phyloP scores from a whole-genome alignment of 2,113 vertebrate species.

The Myiopsitta monachus region DNA sequence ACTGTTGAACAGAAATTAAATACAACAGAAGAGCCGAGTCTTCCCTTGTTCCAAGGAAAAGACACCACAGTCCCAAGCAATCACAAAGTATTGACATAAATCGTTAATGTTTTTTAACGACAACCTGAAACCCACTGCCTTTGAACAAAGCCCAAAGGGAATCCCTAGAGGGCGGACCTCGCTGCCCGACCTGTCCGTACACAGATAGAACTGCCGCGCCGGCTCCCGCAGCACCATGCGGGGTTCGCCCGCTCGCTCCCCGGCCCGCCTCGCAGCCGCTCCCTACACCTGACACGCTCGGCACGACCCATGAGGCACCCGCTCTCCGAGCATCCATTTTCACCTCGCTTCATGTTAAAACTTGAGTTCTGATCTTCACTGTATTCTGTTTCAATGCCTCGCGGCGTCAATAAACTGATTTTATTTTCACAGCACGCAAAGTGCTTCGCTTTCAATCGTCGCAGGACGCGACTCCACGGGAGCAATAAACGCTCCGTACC shows the following conservation, averaged over 20 bases:
- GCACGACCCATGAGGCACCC: constrained; percentile 5
- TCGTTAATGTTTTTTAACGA: accelerated
- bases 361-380: constrained; percentile 58
- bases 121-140: neutral
- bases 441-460: neutral
- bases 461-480: neutral
- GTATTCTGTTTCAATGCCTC: neutral
- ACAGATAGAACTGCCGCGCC: neutral
- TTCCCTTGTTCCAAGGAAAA: neutral
- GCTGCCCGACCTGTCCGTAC: neutral
- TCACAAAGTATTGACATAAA: accelerated
- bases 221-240: neutral
- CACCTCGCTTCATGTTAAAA: constrained; percentile 71
- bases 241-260: neutral
- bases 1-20: neutral
- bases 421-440: neutral
- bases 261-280: neutral
- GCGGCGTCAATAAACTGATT: neutral
- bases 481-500: accelerated
- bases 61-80: neutral
- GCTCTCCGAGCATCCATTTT: neutral
- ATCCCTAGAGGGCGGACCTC: accelerated
- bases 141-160: neutral
- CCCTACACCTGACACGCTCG: constrained; percentile 27
- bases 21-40: neutral